phyloP scores from a whole-genome alignment of 2,113 vertebrate genomes.

The Natator depressus region DNA sequence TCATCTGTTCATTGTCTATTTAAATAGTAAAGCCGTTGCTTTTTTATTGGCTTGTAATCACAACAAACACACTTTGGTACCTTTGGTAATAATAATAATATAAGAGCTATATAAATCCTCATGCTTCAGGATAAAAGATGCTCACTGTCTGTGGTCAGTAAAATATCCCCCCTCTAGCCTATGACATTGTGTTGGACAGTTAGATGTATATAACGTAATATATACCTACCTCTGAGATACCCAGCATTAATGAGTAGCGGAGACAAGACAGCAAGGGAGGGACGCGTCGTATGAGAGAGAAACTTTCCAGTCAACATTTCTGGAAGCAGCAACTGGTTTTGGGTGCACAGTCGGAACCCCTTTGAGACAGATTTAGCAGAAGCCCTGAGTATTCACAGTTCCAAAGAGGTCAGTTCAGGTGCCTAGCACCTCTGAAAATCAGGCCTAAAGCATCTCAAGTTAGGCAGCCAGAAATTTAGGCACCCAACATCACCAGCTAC shows the following conservation, averaged over 20 bases:
- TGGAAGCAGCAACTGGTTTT: not conserved
- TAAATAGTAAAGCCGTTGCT: not conserved
- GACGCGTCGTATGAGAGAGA: not conserved
- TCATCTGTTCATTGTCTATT: not conserved
- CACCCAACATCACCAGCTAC: not conserved
- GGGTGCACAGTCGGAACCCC: not conserved
- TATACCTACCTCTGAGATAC: not conserved
- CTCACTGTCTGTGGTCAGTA: accelerated
- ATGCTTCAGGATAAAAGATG: not conserved
- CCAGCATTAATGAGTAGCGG: not conserved
- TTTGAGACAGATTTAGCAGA: not conserved
- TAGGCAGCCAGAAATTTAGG: not conserved
- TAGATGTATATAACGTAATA: not conserved
- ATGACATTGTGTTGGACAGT: not conserved
- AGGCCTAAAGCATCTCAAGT: not conserved
- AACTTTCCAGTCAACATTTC: not conserved
- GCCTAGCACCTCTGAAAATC: not conserved
- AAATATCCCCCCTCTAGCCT: not conserved
- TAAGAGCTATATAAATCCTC: not conserved
- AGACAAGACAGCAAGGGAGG: not conserved
- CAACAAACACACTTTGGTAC: accelerated
- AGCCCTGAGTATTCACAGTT: not conserved
- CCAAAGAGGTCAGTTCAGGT: not conserved
- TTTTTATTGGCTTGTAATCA: not conserved
- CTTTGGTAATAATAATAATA: not conserved